These are phyloP conservation scores for Nematostella vectensis DNA, from an alignment of 92 coral and sea anemone genomes.

Conservation along the genomic window DNA sequence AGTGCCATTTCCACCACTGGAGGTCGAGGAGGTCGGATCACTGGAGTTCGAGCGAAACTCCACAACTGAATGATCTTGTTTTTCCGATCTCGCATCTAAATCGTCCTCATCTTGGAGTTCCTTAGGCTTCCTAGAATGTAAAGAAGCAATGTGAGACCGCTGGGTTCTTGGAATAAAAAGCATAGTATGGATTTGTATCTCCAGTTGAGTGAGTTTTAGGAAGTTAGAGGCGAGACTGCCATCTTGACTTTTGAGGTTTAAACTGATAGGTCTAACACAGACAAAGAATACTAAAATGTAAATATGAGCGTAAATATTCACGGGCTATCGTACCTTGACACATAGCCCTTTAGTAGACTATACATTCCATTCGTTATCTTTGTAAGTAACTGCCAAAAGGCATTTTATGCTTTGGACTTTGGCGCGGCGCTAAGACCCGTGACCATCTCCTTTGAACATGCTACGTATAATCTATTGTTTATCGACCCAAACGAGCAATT, in stretches of 20 bases:
- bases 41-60: slow-evolving; percentile 8
- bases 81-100: neutral
- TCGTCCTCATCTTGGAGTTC: neutral
- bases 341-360: slow-evolving; percentile 77
- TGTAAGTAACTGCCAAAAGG: neutral
- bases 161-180: too few species aligned
- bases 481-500: neutral
- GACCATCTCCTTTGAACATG: too few species aligned
- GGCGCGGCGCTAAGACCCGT: too few species aligned
- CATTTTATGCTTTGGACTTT: too few species aligned
- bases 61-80: neutral
- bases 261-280: too few species aligned
- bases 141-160: neutral
- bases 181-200: too few species aligned
- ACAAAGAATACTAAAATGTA: too few species aligned
- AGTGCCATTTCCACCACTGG: slow-evolving; percentile 21
- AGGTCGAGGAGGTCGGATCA: slow-evolving; percentile 6
- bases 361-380: slow-evolving; percentile 36
- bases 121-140: neutral
- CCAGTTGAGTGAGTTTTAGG: too few species aligned
- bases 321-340: slow-evolving; percentile 42
- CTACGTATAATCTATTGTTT: too few species aligned
- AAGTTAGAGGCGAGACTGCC: too few species aligned
- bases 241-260: neutral
- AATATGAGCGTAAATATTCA: neutral